Base-by-base conservation (phyloP, 2,888 invertebrate species). In the Eilema depressum region DNA sequence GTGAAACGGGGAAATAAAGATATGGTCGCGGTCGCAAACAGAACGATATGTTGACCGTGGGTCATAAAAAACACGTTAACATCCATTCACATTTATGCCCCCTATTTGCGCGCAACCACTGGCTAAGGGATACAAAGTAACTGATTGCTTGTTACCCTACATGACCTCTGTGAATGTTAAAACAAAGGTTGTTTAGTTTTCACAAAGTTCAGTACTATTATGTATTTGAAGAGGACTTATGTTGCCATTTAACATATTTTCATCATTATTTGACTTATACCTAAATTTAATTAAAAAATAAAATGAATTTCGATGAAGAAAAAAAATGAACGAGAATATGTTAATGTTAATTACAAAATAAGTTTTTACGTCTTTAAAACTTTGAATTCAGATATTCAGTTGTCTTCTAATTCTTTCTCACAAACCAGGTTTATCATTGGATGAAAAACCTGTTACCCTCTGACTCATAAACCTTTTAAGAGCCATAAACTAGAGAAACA, bases 11-110 rank as follows among this genome's bases (percentile, higher is more conserved):
- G 86, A 88, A 82, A 93, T 93, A 93, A 91, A 94, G 93, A 94
- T 93, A 94, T 92, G 91, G 87, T 68, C 71, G 86, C 83, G 92
- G 91, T 87, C 89, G 92, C 94, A 94, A 94, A 94, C 93, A 94
- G 92, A 93, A 92, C 93, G 93, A 93, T 93, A 93, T 91, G 93
- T 92, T 92, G 93, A 91, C 90, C 92, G 87, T 85, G 87, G 85
- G 85, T 93, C 94, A 94, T 95, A 95, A 95, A 95, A 95, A 95
- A 94, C 95, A 93, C 95, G 95, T 95, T 95, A 95, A 94, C 95
- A 95, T 95, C 94, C 93, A 95, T 95, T 94, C 93, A 93, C 91
- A 91, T 95, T 94, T 93, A 91, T 92, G 88, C 88, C 93, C 94
- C 93, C 92, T 93, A 92, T 93, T 94, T 92, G 91, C 86, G 86